Percentiles rank a stretch among this genome's conserved stretches.
Evolutionary conservation across 2,888 invertebrate species (phyloP).

Genomic region (Chalcis sispes): DNA sequence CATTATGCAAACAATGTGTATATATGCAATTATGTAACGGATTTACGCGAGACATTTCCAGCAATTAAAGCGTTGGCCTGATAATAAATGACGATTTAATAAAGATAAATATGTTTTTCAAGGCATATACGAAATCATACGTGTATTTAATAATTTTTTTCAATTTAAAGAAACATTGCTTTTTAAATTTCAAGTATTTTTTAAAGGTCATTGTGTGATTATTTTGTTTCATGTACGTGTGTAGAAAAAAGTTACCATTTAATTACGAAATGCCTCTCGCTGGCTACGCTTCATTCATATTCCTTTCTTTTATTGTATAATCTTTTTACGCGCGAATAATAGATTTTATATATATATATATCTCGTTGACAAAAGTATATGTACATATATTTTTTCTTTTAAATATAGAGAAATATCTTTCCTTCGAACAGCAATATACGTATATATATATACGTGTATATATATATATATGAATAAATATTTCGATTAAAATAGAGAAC

Average conservation of each 20-base stretch:
- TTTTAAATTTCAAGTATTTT: neutral
- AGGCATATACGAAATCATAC: slow-evolving; percentile 10
- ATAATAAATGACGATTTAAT: too few species aligned
- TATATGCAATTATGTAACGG: slow-evolving; percentile 6
- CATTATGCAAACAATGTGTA: slow-evolving; percentile 31
- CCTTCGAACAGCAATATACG: neutral
- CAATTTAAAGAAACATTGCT: neutral
- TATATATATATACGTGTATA: slow-evolving; percentile 37
- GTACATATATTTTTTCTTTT: slow-evolving; percentile 47
- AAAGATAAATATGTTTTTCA: slow-evolving; percentile 1
- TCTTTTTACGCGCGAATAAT: slow-evolving; percentile 29
- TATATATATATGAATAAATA: slow-evolving; percentile 39
- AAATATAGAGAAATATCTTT: slow-evolving; percentile 54
- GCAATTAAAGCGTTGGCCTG: slow-evolving; percentile 12
- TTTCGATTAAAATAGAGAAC: slow-evolving; percentile 57
- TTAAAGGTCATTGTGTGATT: neutral
- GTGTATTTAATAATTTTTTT: slow-evolving; percentile 12
- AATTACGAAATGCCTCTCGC: slow-evolving; percentile 38
- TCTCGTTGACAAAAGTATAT: slow-evolving; percentile 51
- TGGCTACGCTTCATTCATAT: slow-evolving; percentile 8
- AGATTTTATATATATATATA: slow-evolving; percentile 18
- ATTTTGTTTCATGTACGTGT: neutral
- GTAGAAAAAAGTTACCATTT: slow-evolving; percentile 3
- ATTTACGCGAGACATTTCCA: slow-evolving; percentile 43
- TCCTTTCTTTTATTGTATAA: slow-evolving; percentile 31